phyloP scores from a whole-genome alignment of 2,113 vertebrate species.

The Clupea harengus region DNA sequence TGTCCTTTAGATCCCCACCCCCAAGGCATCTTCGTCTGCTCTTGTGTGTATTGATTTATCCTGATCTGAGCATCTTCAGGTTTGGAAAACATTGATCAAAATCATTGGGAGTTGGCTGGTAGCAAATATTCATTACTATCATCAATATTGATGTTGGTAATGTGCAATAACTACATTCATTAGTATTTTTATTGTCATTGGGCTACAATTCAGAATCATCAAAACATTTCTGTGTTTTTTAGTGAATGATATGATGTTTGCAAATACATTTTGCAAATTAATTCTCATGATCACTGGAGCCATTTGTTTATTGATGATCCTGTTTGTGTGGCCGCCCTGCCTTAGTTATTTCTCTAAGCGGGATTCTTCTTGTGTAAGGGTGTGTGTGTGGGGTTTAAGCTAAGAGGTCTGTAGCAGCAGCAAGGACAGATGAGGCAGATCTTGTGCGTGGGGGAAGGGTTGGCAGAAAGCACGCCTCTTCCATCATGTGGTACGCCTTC shows the following conservation, averaged over 20 bases:
- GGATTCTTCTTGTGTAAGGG: slow-evolving; percentile 1
- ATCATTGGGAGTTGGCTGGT: background rate
- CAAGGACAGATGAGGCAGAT: slow-evolving; percentile 58
- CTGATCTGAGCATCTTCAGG: background rate
- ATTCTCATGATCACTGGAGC: background rate
- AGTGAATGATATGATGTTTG: background rate
- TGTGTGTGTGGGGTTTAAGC: slow-evolving; percentile 48
- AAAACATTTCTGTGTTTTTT: background rate
- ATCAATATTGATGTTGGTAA: background rate
- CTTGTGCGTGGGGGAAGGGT: slow-evolving; percentile 43
- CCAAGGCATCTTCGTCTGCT: slow-evolving; percentile 3
- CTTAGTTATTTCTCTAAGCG: too few species aligned
- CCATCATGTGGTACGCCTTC: slow-evolving; percentile 57
- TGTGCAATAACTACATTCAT: background rate
- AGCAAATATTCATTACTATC: background rate
- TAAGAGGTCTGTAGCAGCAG: slow-evolving; percentile 48
- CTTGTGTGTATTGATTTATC: background rate
- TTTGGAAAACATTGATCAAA: background rate
- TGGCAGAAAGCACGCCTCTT: slow-evolving; percentile 55
- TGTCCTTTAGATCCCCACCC: slow-evolving; percentile 40
- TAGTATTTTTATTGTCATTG: background rate
- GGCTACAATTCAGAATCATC: background rate
- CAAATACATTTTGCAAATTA: background rate
- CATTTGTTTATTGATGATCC: too few species aligned
- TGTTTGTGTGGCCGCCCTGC: too few species aligned